Percentiles rank a stretch among this genome's conserved stretches.
These are phyloP conservation scores for Cyclura pinguis DNA, from an alignment of 2,797 vertebrate species.

Conservation along the genomic window DNA sequence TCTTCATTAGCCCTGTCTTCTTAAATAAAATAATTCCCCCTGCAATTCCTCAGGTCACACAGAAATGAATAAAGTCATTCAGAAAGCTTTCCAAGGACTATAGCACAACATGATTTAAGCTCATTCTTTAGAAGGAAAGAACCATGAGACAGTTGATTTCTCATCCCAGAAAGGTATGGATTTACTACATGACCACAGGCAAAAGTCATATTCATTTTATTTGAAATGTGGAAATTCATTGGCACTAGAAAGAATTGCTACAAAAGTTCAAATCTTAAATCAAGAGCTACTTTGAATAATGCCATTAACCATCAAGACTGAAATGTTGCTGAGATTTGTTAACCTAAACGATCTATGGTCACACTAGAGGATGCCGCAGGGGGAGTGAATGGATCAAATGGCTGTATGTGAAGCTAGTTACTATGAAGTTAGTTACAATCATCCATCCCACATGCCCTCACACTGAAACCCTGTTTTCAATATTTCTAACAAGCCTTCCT, in stretches of 20 bases:
- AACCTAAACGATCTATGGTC: constrained; percentile 58
- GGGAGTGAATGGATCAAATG: neutral
- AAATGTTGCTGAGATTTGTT: constrained; percentile 70
- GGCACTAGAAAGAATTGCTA: constrained; percentile 70
- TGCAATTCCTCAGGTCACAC: constrained; percentile 51
- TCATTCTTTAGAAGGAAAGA: constrained; percentile 42
- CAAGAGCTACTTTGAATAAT: constrained; percentile 73
- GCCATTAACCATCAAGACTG: constrained; percentile 68
- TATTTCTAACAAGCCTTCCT: neutral
- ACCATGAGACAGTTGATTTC: constrained; percentile 33
- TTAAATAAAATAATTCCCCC: constrained; percentile 71
- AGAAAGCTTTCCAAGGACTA: constrained; percentile 45
- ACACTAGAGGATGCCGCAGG: constrained; percentile 6
- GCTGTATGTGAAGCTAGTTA: neutral
- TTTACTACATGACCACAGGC: constrained; percentile 72
- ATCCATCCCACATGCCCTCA: neutral
- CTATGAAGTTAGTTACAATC: neutral
- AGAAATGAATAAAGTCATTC: constrained; percentile 62
- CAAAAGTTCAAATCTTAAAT: constrained; percentile 78
- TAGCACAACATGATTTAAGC: constrained; percentile 52
- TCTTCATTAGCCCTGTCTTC: constrained; percentile 68
- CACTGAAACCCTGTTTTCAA: neutral
- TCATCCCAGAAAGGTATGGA: constrained; percentile 54
- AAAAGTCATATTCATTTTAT: constrained; percentile 73
- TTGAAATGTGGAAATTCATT: constrained; percentile 62